Evolutionary conservation across 2,113 vertebrate species (phyloP).

Genomic region (Tachycineta bicolor): DNA sequence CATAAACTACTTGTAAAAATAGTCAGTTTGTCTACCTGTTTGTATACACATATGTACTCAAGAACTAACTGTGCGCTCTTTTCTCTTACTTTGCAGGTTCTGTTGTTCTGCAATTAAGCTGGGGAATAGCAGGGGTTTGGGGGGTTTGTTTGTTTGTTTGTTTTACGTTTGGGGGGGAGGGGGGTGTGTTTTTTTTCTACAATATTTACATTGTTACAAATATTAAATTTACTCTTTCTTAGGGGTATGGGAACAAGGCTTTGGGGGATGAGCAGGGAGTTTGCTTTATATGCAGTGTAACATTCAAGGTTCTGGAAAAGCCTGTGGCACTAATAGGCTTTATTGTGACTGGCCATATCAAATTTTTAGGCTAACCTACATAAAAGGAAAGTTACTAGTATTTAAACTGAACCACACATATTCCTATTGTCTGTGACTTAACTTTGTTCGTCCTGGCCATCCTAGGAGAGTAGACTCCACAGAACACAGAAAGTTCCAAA

Average conservation of each 20-base stretch:
- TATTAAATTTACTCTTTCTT: neutral
- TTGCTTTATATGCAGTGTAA: neutral
- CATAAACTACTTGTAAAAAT: conserved; percentile 17
- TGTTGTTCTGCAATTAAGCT: conserved; percentile 7
- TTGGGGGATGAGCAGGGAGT: rapidly evolving
- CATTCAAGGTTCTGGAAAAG: neutral
- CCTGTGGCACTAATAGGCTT: neutral
- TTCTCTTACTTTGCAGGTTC: conserved; percentile 22
- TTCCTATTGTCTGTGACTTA: neutral
- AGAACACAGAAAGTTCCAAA: neutral
- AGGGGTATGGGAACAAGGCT: rapidly evolving
- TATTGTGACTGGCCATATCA: neutral
- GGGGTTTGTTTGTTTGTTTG: too few relatives aligned
- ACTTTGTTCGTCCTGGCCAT: neutral
- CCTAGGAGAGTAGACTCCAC: neutral
- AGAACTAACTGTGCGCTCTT: conserved; percentile 19
- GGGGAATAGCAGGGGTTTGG: neutral
- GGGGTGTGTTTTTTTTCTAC: neutral
- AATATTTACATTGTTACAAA: neutral
- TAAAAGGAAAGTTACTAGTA: neutral
- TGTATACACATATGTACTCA: neutral
- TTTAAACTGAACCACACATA: neutral
- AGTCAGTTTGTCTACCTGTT: neutral
- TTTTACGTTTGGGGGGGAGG: neutral
- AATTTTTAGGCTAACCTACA: neutral